phyloP scores from a whole-genome alignment of 1,140 invertebrate species.

The Dreissena polymorpha region DNA sequence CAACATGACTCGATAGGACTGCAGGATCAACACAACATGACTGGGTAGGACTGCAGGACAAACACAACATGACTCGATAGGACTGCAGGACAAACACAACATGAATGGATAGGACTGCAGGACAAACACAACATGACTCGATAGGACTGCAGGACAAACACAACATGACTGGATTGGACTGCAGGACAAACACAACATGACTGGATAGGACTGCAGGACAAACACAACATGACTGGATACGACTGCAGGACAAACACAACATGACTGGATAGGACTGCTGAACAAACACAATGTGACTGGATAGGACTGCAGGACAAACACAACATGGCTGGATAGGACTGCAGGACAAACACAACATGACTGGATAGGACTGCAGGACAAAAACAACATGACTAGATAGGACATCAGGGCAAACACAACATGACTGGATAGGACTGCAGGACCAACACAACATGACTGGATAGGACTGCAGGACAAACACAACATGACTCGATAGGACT shows the following conservation, averaged over 20 bases:
- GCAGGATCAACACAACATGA: not conserved
- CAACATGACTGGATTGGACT: conserved; percentile 41
- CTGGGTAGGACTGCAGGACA: conserved; percentile 52
- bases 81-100: conserved; percentile 53
- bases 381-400: too few relatives aligned
- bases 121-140: not conserved
- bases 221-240: too few relatives aligned
- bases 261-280: conserved; percentile 49
- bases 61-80: too few relatives aligned
- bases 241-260: conserved; percentile 53
- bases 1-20: conserved; percentile 41
- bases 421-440: conserved; percentile 49
- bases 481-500: conserved; percentile 41
- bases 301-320: conserved; percentile 53
- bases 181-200: conserved; percentile 3
- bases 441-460: not conserved
- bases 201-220: conserved; percentile 53
- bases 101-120: conserved; percentile 49
- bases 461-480: conserved; percentile 53
- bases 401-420: conserved; percentile 3
- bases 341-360: conserved; percentile 3
- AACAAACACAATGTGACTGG: not conserved
- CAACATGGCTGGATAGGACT: conserved; percentile 43
- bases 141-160: conserved; percentile 53
- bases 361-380: conserved; percentile 53